Conservation (phyloP, 2,113 vertebrate species). For the Solea solea region DNA sequence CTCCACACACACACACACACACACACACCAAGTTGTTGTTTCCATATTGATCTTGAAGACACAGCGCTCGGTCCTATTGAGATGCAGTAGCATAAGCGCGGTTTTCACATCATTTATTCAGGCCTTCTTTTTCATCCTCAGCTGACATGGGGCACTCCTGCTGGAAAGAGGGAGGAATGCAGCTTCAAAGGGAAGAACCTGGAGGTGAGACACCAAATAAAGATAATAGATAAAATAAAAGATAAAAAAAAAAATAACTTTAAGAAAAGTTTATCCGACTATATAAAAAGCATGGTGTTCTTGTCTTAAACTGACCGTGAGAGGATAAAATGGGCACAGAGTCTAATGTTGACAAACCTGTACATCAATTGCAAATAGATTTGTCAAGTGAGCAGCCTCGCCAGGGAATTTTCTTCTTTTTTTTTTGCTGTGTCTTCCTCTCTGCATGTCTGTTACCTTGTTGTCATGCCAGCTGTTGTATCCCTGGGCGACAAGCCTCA, state of each 20-base stretch:
- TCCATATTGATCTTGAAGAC: background rate
- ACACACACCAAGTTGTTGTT: background rate
- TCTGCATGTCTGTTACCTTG: slow-evolving; percentile 55
- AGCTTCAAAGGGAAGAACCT: slow-evolving; percentile 96
- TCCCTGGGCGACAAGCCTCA: slow-evolving; percentile 62
- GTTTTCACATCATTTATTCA: slow-evolving; percentile 35
- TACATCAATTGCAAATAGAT: slow-evolving; percentile 52
- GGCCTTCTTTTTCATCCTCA: slow-evolving; percentile 61
- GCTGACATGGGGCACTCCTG: slow-evolving; percentile 90
- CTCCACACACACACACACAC: too few relatives aligned
- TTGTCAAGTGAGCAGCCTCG: slow-evolving; percentile 51
- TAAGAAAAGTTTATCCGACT: too few relatives aligned
- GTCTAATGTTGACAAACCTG: slow-evolving; percentile 49
- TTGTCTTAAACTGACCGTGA: slow-evolving; percentile 7
- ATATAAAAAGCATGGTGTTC: background rate
- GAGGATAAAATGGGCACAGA: slow-evolving; percentile 11
- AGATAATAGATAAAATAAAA: background rate
- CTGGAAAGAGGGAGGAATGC: slow-evolving; percentile 90
- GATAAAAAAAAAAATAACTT: background rate
- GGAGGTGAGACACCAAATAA: slow-evolving; percentile 81
- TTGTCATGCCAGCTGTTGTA: slow-evolving; percentile 73
- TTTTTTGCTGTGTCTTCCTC: slow-evolving; percentile 8
- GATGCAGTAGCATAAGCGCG: background rate
- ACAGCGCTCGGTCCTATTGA: background rate
- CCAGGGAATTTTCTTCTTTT: slow-evolving; percentile 44